Evolutionary conservation across 1,140 invertebrate species (phyloP), one percentile per base, ranked within the genome.

Genomic region (Telenomus remus): DNA sequence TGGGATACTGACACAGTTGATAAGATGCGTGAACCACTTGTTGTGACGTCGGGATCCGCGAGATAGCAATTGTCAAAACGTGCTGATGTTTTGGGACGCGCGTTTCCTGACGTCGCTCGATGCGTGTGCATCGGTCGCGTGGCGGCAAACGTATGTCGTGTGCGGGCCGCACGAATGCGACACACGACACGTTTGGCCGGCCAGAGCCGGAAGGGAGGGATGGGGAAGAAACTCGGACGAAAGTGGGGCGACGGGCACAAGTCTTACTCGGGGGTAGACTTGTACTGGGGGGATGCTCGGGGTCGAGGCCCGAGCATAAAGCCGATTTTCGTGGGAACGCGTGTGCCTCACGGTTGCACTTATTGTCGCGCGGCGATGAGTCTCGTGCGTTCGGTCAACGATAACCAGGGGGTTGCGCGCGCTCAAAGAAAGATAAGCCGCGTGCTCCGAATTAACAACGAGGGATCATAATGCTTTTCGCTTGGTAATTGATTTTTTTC

Each of bases 131-230:
- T 80, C 78, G 84, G 87, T 88, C 86, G 87, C 87, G 86, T 88
- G 87, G 85, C 86, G 86, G 84, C 84, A 71, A 85, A 86, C 86
- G 87, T 87, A 85, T 88, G 87, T 88, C 87, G 86, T 89, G 86
- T 87, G 87, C 82, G 80, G 80, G 83, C 19, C 81, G 84, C 79
- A 83, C 82, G 78, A 82, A 78, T 72, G 76, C 81, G 86, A 86
- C 86, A 87, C 86, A 86, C 85, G 86, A 88, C 86, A 84, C 71
- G 78, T 78, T 80, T 53, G 63, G 64, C 53, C 60, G 47, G 49
- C 72, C 65, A 63, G 53, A 43, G 77, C 51, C 57, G 76, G 43
- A 57, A 57, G 19, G 59, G 71, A 68, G 79, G 79, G 69, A 78
- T 77, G 72, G 78, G 69, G 39, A 79, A 78, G 66, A 46, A 66